Percentiles rank a stretch among this genome's conserved stretches.
These are phyloP conservation scores for Carterocephalus palaemon DNA, from an alignment of 2,888 invertebrate genomes.

Conservation along the genomic window DNA sequence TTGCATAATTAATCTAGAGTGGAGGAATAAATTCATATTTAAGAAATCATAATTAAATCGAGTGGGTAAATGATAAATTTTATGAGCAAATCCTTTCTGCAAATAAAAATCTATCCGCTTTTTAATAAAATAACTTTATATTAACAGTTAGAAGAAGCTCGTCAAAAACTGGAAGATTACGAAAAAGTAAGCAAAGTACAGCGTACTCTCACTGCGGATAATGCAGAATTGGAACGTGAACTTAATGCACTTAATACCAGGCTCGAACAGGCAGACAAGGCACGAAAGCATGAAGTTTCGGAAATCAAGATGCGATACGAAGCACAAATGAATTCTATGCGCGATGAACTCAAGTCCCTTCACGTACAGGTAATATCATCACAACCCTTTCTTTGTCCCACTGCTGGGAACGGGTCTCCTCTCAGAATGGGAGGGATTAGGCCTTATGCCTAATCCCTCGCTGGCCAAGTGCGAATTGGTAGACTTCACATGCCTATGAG, in stretches of 20 bases:
- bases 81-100: background rate
- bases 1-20: no score
- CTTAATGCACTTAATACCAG: conserved; percentile 83
- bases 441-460: no score
- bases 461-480: no score
- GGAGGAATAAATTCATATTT: no score
- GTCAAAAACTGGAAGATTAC: conserved; percentile 89
- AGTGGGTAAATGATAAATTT: no score
- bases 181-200: conserved; percentile 91
- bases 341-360: conserved; percentile 89
- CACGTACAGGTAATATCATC: conserved; percentile 82
- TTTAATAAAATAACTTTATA: background rate
- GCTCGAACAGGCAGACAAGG: conserved; percentile 83
- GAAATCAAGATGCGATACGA: conserved; percentile 92
- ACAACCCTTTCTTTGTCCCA: no score
- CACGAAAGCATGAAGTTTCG: conserved; percentile 87
- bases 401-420: no score
- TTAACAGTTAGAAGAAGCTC: conserved; percentile 85
- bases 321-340: conserved; percentile 87
- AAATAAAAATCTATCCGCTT: no score
- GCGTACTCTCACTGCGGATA: conserved; percentile 86
- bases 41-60: no score
- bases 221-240: conserved; percentile 86
- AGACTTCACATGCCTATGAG: no score
- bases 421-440: no score